Base-by-base conservation (phyloP, 2,797 vertebrate genomes). In the Characodon lateralis region DNA sequence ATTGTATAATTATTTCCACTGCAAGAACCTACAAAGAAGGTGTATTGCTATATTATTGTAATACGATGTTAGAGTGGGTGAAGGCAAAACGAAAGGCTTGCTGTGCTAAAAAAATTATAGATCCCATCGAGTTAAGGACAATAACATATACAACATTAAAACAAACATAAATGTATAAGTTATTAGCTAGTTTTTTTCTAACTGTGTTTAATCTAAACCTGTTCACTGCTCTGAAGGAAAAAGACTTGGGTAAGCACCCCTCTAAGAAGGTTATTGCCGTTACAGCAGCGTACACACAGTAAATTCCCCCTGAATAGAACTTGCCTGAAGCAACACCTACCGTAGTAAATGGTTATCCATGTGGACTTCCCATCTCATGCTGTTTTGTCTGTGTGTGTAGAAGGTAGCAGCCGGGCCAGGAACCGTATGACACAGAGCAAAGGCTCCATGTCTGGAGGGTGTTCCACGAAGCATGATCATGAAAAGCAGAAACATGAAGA, bases 281-380 rank as follows among this genome's bases (percentile, higher is more conserved):
- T 90, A 89, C 83, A 82, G 71, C 80, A 63, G 90, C 80, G 85
- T 87, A 89, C 86, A 89, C 90, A 88, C 89, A 86, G 86, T 90
- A 89, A 92, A 92, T 85, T 92, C 90, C 87, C 89, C 81, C 86
- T 88, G 89, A 93, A 92, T 81, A 86, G 90, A 86, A 70, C 86
- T 94, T 82, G 95, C 95, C 95, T 81, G 89, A 73, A 95, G 95
- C 94, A 92, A 86, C 90, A 89, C 92, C 93, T 93, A 89, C 85
- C 86, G 77, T 76, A 82, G 90, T 91, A 93, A 96, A 95, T 93
- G 94, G 94, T 95, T 94, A 95, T 96, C 93, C 91, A 88, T 94
- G 93, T 94, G 93, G 95, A 94, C 93, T 93, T 93, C 88, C 93
- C 93, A 95, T 95, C 94, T 93, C 89, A 90, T 92, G 91, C 89